Conservation (phyloP, 2,888 invertebrate species). For the Cantharis rustica region DNA sequence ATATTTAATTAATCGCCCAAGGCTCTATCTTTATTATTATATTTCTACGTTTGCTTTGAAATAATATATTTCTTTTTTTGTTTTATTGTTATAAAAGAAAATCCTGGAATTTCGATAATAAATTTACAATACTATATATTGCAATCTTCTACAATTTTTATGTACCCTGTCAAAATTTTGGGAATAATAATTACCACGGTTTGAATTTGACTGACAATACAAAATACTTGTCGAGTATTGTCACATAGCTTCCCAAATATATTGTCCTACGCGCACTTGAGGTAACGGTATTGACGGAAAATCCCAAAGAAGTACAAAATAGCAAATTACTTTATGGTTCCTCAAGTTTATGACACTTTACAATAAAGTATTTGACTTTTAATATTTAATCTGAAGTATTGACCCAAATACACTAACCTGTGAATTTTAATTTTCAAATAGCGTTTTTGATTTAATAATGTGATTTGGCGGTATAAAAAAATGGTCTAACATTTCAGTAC, state of each 20-base stretch:
- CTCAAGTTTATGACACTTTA: neutral
- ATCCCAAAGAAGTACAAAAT: neutral
- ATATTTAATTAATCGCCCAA: neutral
- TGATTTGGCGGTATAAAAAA: no score
- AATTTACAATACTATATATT: no score
- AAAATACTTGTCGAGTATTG: neutral
- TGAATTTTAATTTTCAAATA: no score
- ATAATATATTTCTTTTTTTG: neutral
- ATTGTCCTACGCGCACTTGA: neutral
- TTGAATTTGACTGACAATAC: neutral
- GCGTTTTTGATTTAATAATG: no score
- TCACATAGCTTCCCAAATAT: neutral
- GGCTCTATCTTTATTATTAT: neutral
- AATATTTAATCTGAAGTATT: no score
- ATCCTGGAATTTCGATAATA: no score
- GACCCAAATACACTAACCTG: no score
- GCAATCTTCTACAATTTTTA: neutral
- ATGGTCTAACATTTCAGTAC: no score
- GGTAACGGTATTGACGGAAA: neutral
- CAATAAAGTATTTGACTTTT: no score
- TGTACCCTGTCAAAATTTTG: neutral
- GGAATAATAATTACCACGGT: neutral
- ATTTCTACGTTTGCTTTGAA: neutral
- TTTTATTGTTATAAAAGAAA: no score
- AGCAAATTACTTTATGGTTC: neutral